Percentiles rank a stretch among this genome's conserved stretches.
Conservation (phyloP, 2,888 invertebrate genomes). For the Achlya flavicornis region DNA sequence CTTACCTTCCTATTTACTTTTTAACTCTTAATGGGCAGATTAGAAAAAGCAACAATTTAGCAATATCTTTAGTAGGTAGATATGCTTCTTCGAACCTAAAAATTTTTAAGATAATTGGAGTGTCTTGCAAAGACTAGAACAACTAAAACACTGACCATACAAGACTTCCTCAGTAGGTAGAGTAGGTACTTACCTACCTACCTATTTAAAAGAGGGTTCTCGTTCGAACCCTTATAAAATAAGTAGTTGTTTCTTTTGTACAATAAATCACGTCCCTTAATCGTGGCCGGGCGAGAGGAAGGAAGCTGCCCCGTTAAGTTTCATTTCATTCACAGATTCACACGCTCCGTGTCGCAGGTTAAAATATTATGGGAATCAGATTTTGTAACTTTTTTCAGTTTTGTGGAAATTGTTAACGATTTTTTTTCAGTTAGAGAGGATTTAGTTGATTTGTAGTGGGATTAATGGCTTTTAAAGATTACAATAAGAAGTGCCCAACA, state of each 20-base stretch:
- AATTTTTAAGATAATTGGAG: no score
- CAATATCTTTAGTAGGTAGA: no score
- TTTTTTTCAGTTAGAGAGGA: neutral
- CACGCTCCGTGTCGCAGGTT: constrained; percentile 26
- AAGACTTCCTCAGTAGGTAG: neutral
- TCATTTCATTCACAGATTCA: constrained; percentile 23
- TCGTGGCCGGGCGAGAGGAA: constrained; percentile 42
- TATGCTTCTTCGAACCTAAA: no score
- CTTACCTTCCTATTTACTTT: neutral
- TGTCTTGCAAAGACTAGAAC: neutral
- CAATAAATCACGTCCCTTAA: constrained; percentile 33
- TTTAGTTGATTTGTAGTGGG: neutral
- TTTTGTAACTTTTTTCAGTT: constrained; percentile 12
- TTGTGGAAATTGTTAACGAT: constrained; percentile 12
- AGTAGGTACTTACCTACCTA: no score
- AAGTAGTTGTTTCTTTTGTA: constrained; percentile 6
- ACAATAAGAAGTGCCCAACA: no score
- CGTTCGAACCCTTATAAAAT: constrained; percentile 3
- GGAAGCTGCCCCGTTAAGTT: constrained; percentile 45
- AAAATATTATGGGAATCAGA: constrained; percentile 13
- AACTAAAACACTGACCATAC: neutral
- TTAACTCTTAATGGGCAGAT: no score
- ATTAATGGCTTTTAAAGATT: no score
- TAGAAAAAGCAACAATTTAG: no score
- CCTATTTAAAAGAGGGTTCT: neutral